These are phyloP conservation scores for Choristoneura fumiferana DNA, from an alignment of 1,140 invertebrate genomes.

Conservation along the genomic window DNA sequence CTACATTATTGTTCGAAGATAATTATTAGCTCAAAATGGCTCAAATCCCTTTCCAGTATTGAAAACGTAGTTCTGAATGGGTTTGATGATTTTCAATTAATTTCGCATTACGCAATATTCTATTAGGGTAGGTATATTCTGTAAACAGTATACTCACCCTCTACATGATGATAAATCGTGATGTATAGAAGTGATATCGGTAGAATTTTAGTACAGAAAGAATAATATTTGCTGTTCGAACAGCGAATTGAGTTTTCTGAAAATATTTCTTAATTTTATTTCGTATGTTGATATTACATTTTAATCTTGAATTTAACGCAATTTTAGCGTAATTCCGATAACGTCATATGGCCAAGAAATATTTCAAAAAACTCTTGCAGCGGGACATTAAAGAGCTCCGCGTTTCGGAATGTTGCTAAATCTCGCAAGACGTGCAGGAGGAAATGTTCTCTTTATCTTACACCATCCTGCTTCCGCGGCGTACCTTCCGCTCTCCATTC, in stretches of 20 bases:
- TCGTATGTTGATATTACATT: no score
- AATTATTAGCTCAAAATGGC: slow-evolving; percentile 4
- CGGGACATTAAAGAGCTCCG: slow-evolving; percentile 57
- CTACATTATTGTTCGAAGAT: not conserved
- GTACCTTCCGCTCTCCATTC: slow-evolving; percentile 58
- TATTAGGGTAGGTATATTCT: not conserved
- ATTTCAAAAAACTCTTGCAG: slow-evolving; percentile 34
- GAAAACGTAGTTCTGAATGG: not conserved
- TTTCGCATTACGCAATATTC: slow-evolving; percentile 1
- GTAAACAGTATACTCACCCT: no score
- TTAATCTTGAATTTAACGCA: no score
- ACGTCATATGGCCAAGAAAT: slow-evolving; percentile 22
- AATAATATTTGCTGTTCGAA: no score
- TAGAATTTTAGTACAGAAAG: no score
- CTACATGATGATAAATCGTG: no score
- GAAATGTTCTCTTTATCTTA: slow-evolving; percentile 76
- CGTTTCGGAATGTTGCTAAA: slow-evolving; percentile 67
- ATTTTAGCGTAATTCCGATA: not conserved
- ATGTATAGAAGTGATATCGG: no score
- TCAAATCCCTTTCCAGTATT: slow-evolving; percentile 1
- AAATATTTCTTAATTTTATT: no score
- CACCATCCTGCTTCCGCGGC: slow-evolving; percentile 70
- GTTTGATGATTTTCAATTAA: slow-evolving; percentile 15
- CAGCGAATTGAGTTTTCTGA: no score
- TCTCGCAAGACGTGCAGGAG: slow-evolving; percentile 66